A percentile compares a stretch with the other conserved stretches of the same genome.
Evolutionary conservation across 2,888 invertebrate species (phyloP).

Genomic region (Ophion costatus): DNA sequence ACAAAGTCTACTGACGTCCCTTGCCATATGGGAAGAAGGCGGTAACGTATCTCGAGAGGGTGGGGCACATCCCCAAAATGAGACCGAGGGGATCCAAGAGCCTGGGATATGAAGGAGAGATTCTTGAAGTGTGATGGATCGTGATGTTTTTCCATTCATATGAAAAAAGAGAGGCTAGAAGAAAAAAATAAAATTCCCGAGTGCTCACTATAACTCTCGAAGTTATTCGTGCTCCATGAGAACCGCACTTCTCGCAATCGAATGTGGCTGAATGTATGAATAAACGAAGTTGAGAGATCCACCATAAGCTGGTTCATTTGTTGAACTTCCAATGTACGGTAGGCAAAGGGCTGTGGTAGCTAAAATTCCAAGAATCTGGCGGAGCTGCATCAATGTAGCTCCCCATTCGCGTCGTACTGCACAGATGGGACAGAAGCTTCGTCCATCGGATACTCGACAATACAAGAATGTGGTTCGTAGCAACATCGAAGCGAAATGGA

Average conservation of each 20-base stretch:
- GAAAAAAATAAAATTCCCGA: conserved; percentile 7
- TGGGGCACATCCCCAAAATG: conserved; percentile 43
- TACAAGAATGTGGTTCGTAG: conserved; percentile 65
- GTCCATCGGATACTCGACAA: conserved; percentile 54
- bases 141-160: conserved; percentile 50
- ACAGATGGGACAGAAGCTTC: conserved; percentile 6
- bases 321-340: conserved; percentile 25
- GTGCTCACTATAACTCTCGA: conserved; percentile 12
- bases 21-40: conserved; percentile 50
- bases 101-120: conserved; percentile 25
- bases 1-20: conserved; percentile 40
- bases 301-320: conserved; percentile 29
- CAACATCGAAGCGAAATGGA: conserved; percentile 29
- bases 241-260: neutral
- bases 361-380: conserved; percentile 59
- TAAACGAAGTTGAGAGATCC: conserved; percentile 44
- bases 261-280: conserved; percentile 5
- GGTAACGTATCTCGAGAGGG: conserved; percentile 38
- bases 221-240: neutral
- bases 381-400: conserved; percentile 39
- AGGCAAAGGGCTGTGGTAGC: conserved; percentile 17
- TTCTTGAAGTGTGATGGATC: conserved; percentile 66
- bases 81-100: conserved; percentile 35
- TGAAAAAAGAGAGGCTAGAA: conserved; percentile 9
- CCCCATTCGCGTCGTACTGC: conserved; percentile 5